phyloP scores from a whole-genome alignment of 2,888 invertebrate genomes.

The Drosophila mimetica region DNA sequence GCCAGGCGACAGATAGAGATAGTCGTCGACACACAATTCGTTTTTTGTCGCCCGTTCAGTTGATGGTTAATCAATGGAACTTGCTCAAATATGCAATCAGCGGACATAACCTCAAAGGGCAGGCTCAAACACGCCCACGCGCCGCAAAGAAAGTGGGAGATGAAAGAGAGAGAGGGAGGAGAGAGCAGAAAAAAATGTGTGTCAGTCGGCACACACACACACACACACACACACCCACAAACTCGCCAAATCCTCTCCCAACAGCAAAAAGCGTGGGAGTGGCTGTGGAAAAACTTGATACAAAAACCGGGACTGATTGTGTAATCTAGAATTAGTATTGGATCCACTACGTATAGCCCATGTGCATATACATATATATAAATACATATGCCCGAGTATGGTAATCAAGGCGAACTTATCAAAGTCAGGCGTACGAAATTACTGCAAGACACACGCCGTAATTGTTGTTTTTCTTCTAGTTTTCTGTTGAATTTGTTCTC shows the following conservation, averaged over 20 bases:
- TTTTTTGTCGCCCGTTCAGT: not conserved
- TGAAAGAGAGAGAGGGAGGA: not conserved
- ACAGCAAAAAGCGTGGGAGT: slow-evolving; percentile 30
- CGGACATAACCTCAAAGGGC: slow-evolving; percentile 39
- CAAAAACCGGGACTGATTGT: slow-evolving; percentile 20
- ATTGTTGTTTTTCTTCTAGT: slow-evolving; percentile 40
- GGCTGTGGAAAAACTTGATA: slow-evolving; percentile 17
- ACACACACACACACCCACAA: not conserved
- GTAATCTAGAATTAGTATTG: slow-evolving; percentile 33
- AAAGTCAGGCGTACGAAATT: slow-evolving; percentile 32
- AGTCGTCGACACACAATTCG: not conserved
- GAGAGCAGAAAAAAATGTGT: slow-evolving; percentile 27
- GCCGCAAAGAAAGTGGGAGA: not conserved
- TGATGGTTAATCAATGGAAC: slow-evolving; percentile 41
- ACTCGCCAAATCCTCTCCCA: slow-evolving; percentile 27
- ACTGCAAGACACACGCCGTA: slow-evolving; percentile 23
- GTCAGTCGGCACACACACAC: slow-evolving; percentile 19
- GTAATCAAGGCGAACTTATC: slow-evolving; percentile 42
- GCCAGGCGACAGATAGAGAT: slow-evolving; percentile 22
- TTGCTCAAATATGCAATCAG: slow-evolving; percentile 34
- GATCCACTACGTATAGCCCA: slow-evolving; percentile 1
- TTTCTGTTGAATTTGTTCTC: slow-evolving; percentile 21
- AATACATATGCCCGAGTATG: slow-evolving; percentile 21
- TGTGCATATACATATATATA: not conserved
- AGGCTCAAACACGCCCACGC: slow-evolving; percentile 31